Evolutionary conservation across 2,113 vertebrate genomes (phyloP), one percentile per base, ranked within the genome.

Genomic region (Elanoides forficatus): DNA sequence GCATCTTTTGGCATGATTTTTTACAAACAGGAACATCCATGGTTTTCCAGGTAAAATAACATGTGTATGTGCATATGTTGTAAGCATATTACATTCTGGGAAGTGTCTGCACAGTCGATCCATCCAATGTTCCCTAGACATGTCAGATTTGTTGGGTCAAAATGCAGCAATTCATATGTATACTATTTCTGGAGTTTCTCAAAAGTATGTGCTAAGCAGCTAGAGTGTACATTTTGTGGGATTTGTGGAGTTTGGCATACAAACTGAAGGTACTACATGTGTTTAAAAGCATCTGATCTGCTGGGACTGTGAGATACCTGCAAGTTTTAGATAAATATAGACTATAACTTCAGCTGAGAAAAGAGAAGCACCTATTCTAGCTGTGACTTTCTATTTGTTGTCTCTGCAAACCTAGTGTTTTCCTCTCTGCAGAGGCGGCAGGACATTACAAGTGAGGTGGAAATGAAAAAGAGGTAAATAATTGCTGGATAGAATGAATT

Each of bases 401-500:
- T 38, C 38, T 36, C 22, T 47, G 10, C 5, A 75, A 63, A 53
- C 6, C 1, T n/a, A 20, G 1, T 3, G 3, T 15, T 67, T 82
- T 78, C 8, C 4, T 36, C 34, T 58, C 15, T 70, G 7, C 10
- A 66, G 18, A 34, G 2, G 7, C 50, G 7, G 5, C 7, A 81
- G 13, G 26, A 29, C 9, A 25, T 62, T 10, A 63, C 19, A 43
- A 81, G 8, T 23, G 7, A 25, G 8, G 7, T 6, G 3, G 2
- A 30, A 53, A 30, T 17, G 25, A 19, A 56, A 76, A 55, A 65
- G 3, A 19, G 2, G 0, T 12, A 25, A 16, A 13, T 30, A 8
- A 12, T 29, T 76, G 6, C 10, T 66, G 8, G 68, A 4, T 3
- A 56, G 8, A 50, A 18, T 0, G 1, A 32, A 5, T 25, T 79